Evolutionary conservation across 1,140 invertebrate genomes (phyloP).

Genomic region (Arion vulgaris): DNA sequence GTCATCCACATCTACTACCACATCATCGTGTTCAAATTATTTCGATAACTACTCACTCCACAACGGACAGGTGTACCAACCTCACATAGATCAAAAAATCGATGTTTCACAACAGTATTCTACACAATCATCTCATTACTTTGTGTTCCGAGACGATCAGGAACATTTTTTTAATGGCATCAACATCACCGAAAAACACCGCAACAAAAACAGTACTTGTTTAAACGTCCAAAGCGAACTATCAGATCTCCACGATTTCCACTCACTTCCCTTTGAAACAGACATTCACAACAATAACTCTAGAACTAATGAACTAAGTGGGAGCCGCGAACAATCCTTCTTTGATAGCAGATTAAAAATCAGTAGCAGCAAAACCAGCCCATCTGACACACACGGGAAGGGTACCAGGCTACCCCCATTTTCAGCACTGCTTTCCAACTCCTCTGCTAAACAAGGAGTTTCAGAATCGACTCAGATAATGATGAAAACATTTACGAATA

Average conservation of each 20-base stretch:
- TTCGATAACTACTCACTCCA: not conserved
- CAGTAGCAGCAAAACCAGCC: not conserved
- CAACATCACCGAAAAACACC: not conserved
- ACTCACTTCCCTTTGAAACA: not conserved
- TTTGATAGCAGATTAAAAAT: not conserved
- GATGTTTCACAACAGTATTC: not conserved
- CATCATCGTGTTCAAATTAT: not conserved
- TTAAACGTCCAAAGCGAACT: not conserved
- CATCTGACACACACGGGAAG: not conserved
- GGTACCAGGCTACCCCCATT: not conserved
- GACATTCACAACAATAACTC: slow-evolving; percentile 2
- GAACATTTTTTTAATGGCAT: not conserved
- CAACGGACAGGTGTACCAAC: not conserved
- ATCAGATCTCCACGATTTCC: not conserved
- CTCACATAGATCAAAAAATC: not conserved
- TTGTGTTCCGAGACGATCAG: not conserved
- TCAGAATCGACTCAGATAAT: not conserved
- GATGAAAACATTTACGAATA: not conserved
- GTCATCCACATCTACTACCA: not conserved
- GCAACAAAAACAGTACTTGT: not conserved
- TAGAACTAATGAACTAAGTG: not conserved
- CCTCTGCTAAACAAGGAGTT: not conserved
- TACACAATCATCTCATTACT: not conserved
- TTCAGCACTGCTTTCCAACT: not conserved
- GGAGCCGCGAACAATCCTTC: not conserved